Evolutionary conservation across 1,140 invertebrate species (phyloP).

Genomic region (Drosophila murphyi): DNA sequence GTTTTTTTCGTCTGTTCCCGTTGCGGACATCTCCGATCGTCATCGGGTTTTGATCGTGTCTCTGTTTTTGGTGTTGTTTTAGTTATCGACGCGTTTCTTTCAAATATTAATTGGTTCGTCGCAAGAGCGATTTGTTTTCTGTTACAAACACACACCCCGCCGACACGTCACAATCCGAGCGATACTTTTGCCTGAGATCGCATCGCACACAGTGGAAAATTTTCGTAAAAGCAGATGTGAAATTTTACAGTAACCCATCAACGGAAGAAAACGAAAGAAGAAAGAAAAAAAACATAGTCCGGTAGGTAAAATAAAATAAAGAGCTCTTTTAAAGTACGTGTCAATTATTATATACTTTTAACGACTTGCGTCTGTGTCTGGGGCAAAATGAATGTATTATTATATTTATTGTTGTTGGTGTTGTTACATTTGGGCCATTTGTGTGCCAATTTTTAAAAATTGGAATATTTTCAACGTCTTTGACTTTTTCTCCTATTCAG

Average conservation of each 20-base stretch:
- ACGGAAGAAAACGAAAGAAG: conserved; percentile 1
- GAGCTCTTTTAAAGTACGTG: conserved; percentile 69
- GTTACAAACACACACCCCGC: conserved; percentile 1
- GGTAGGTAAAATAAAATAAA: conserved; percentile 49
- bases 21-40: conserved; percentile 38
- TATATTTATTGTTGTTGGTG: conserved; percentile 35
- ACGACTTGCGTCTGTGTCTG: conserved; percentile 51
- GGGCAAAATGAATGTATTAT: conserved; percentile 32
- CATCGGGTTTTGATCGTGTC: conserved; percentile 22
- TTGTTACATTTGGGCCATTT: conserved; percentile 29
- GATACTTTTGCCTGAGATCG: conserved; percentile 21
- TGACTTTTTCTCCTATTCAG: conserved; percentile 13
- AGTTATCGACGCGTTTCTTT: conserved; percentile 59
- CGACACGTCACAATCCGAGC: background rate
- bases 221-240: conserved; percentile 45
- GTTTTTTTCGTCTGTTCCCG: conserved; percentile 31
- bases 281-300: background rate
- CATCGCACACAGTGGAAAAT: conserved; percentile 65
- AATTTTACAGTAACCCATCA: conserved; percentile 37
- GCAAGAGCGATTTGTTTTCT: conserved; percentile 39
- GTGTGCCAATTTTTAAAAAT: conserved; percentile 43
- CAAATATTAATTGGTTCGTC: conserved; percentile 17
- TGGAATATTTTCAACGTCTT: conserved; percentile 35
- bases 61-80: conserved; percentile 59
- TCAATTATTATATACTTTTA: conserved; percentile 58